Evolutionary conservation across 2,888 invertebrate species (phyloP).

Genomic region (Melipona bicolor): DNA sequence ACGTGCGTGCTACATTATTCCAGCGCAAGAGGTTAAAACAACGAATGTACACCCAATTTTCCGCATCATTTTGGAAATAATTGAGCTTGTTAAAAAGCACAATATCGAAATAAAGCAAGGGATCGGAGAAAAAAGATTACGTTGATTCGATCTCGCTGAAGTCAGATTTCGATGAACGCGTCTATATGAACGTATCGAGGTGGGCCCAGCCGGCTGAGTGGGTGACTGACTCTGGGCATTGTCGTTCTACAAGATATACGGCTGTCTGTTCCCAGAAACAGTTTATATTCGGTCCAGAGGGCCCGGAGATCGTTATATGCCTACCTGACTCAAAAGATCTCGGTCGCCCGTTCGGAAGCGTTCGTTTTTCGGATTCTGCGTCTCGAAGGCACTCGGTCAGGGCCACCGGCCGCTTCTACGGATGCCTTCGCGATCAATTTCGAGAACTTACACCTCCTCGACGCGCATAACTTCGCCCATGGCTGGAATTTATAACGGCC

Average conservation of each 20-base stretch:
- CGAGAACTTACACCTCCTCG: slow-evolving; percentile 52
- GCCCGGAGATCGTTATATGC: slow-evolving; percentile 73
- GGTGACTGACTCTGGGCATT: slow-evolving; percentile 81
- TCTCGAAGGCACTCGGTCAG: slow-evolving; percentile 73
- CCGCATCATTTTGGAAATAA: too few species aligned
- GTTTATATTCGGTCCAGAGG: slow-evolving; percentile 80
- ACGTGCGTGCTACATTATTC: too few species aligned
- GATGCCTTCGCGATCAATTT: slow-evolving; percentile 56
- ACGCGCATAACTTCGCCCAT: slow-evolving; percentile 33
- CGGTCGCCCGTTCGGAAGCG: slow-evolving; percentile 68
- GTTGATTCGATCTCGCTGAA: slow-evolving; percentile 21
- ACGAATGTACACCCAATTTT: too few species aligned
- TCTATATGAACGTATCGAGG: slow-evolving; percentile 63
- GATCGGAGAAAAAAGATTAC: not conserved
- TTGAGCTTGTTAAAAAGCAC: too few species aligned
- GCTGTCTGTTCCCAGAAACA: slow-evolving; percentile 82
- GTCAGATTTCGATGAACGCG: slow-evolving; percentile 64
- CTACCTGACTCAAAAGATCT: slow-evolving; percentile 72
- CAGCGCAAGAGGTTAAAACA: too few species aligned
- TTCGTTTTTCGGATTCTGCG: slow-evolving; percentile 75
- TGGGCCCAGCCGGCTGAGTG: slow-evolving; percentile 61
- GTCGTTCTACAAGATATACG: slow-evolving; percentile 83
- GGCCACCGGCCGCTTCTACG: slow-evolving; percentile 50
- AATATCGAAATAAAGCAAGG: not conserved
- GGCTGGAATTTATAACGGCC: slow-evolving; percentile 43